Base-by-base conservation (phyloP, 2,113 vertebrate species). In the Camelus dromedarius region DNA sequence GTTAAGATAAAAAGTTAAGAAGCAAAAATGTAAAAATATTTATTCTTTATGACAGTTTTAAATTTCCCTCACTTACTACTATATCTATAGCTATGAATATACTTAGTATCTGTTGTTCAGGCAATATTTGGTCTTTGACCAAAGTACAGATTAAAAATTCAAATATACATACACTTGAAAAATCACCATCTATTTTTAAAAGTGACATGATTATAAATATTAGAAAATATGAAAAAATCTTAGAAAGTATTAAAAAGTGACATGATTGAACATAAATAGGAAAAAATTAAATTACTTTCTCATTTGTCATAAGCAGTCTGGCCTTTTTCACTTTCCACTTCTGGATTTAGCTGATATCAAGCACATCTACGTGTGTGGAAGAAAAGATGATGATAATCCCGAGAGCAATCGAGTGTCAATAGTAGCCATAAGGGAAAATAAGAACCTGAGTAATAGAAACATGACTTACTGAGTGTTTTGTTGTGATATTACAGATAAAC, bases 151-250 rank as follows among this genome's bases (percentile, higher is more conserved):
- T 76, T 80, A 93, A 85, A 93, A 90, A 67, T 92, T 50, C 28
- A 81, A 86, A 81, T 86, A 52, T 8, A 96, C n/a, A 35, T 84
- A 28, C 81, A 22, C 58, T 81, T 85, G 42, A 90, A 95, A 95
- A 26, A 76, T 89, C 32, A 60, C 8, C 38, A 75, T 46, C 90
- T 93, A 81, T 69, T 69, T 93, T 28, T 93, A 48, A 87, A 86
- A 62, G 28, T 76, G 15, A 48, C 35, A 70, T 54, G 30, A 89
- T 69, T 16, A 42, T 42, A 42, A 42, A 42, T 42, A 42, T 42
- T 42, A 42, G 38, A 42, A 42, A 42, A 42, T 42, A 42, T 42
- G 38, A 42, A 42, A 42, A 42, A 5, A 42, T 42, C 38, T 42
- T 42, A 42, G 38, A 42, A 42, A 42, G 38, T 42, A 42, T 42